Evolutionary conservation across 2,888 invertebrate genomes (phyloP), one percentile per base, ranked within the genome.

Genomic region (Ferrisia virgata): DNA sequence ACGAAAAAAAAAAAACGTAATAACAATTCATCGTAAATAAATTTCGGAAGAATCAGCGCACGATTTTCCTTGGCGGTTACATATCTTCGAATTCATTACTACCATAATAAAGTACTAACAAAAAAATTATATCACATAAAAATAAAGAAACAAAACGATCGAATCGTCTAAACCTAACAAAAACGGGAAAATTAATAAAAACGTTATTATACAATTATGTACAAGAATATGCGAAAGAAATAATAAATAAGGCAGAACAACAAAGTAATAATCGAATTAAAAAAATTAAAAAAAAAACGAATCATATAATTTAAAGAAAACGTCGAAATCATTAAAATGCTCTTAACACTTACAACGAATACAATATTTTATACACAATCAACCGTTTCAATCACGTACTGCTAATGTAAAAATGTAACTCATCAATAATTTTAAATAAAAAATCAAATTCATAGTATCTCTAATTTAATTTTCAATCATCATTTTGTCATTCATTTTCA

Each of bases 81-180:
- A 53, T n/a, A 31, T 76, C 36, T 36, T 76, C 36, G 11, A 33
- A 36, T 18, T 76, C 36, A 43, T 72, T 82, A 72, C 72, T 47
- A 80, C 47, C 18, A 82, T 36, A 36, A 82, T 82, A 76, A 82
- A 31, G 76, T 83, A 82, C 83, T 83, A 83, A 83, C 83, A 28
- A 82, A 82, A 64, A 82, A 69, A 40, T 82, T 82, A 72, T 83
- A 83, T 83, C 83, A 83, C 83, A 83, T 76, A 83, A 72, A 76
- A 83, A 83, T 83, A 83, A 83, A 83, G 83, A 83, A 83, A 83
- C 83, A 40, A 43, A 83, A 83, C 83, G 83, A 83, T 83, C 72
- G 83, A 72, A 83, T 83, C 72, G 69, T 72, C 76, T 76, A 83
- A 31, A 76, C 25, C 72, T 83, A 81, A 83, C 83, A 72, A 82